Evolutionary conservation across 2,797 vertebrate species (phyloP), one percentile per base, ranked within the genome.

Genomic region (Gadopsis marmoratus): DNA sequence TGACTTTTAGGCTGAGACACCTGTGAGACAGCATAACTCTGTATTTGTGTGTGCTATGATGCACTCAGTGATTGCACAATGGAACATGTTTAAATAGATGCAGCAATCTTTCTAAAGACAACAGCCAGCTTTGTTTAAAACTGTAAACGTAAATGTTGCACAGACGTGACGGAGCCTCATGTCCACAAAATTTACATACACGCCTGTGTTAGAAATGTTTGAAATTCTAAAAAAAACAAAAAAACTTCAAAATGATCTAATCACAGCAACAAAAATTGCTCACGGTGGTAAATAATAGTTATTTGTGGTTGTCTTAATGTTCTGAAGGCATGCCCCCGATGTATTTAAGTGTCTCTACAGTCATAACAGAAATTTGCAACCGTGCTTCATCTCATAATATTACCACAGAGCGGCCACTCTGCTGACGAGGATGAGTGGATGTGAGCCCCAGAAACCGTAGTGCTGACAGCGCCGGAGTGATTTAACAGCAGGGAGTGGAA

Each of bases 401-500:
- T 39, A 65, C 23, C 56, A 48, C 61, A 45, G 58, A 69, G 51
- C 5, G 33, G 19, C 31, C 59, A n/a, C 67, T 56, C 56, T 63
- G 64, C 61, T 51, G 76, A 70, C 8, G 43, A 71, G 50, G 54
- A 79, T 50, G 78, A 82, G 47, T 73, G 78, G 76, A 78, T 58
- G 54, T 72, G 61, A 82, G 54, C 64, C 37, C 64, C 55, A 76
- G 63, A 54, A 79, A 72, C 51, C 1, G 14, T 6, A 48, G 66
- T 48, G 74, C 65, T 79, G 88, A 84, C 86, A 89, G 71, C 77
- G 55, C 37, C 39, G 10, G 50, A 69, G 75, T 79, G 78, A 89
- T 88, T 86, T 77, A 87, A 71, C 87, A 78, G 79, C 79, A 86
- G 84, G 74, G 81, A 75, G 71, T 65, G 59, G 39, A 79, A 70